Evolutionary conservation across 2,888 invertebrate genomes (phyloP), one percentile per base, ranked within the genome.

Genomic region (Daptonema setosum): DNA sequence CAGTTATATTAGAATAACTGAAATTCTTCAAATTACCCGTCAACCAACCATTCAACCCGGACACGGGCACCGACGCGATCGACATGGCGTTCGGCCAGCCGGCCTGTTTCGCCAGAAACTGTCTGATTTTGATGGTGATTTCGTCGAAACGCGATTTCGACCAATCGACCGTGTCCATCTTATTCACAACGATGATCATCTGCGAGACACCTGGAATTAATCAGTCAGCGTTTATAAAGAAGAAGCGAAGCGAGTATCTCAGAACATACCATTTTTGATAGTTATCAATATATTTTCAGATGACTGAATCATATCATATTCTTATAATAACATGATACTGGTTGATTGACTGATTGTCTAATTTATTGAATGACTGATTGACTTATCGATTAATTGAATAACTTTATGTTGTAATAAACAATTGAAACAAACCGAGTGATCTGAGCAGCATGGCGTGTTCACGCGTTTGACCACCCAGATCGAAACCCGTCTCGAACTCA

Each of bases 401-500:
- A n/a, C n/a, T n/a, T n/a, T n/a, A n/a, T n/a, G n/a, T n/a, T n/a
- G n/a, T n/a, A n/a, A n/a, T n/a, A n/a, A n/a, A n/a, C n/a, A n/a
- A n/a, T n/a, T n/a, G n/a, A n/a, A n/a, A n/a, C 64, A 62, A 70
- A 80, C 80, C 81, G 60, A 81, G 70, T 25, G 81, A 80, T 65
- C 91, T 79, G 1, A 91, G 83, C n/a, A 97, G 76, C 54, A 95
- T 75, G 1, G 95, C 88, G 76, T 97, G 95, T 72, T 97, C 95
- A 60, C 93, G 77, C 0, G 95, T 97, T 74, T 97, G 97, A 1
- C 97, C 97, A 17, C 95, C 95, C 64, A 83, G 81, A 67, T 95
- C 93, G 73, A 97, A 97, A 1, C 97, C 97, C n/a, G 93, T 88
- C 74, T 99, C 97, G 74, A 99, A 99, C 75, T 97, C 97, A 28